These are phyloP conservation scores for Cyclophora albipunctata DNA, from an alignment of 2,888 invertebrate genomes.

Conservation along the genomic window DNA sequence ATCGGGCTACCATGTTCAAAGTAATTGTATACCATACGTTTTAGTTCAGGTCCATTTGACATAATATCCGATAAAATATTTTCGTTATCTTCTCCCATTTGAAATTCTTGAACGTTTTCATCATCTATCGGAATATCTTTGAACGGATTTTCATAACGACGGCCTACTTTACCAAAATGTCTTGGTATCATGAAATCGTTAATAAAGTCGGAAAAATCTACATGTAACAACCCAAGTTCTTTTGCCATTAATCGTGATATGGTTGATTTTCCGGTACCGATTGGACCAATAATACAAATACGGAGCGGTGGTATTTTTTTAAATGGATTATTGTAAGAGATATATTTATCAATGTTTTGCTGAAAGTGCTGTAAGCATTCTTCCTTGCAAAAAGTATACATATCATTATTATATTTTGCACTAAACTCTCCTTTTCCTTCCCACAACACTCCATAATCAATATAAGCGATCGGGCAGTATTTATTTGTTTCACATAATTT, in stretches of 20 bases:
- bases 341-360: conserved; percentile 62
- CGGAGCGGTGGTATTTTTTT: conserved; percentile 64
- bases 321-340: conserved; percentile 57
- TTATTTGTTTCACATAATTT: conserved; percentile 73
- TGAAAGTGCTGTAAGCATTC: conserved; percentile 66
- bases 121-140: conserved; percentile 44
- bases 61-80: conserved; percentile 42
- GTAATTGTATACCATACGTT: conserved; percentile 61
- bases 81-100: conserved; percentile 50
- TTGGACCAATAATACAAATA: conserved; percentile 74
- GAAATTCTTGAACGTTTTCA: conserved; percentile 47
- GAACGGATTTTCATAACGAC: conserved; percentile 55
- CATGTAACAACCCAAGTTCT: conserved; percentile 71
- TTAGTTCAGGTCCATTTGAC: conserved; percentile 50
- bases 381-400: conserved; percentile 71
- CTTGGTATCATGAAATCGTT: conserved; percentile 50
- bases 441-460: conserved; percentile 72
- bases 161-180: conserved; percentile 63
- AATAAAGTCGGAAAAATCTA: conserved; percentile 60
- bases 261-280: conserved; percentile 71
- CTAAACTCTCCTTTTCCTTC: conserved; percentile 75
- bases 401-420: conserved; percentile 67
- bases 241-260: conserved; percentile 65
- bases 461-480: conserved; percentile 78
- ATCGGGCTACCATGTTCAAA: conserved; percentile 64